These are phyloP conservation scores for Chydorus sphaericus DNA, from an alignment of 2,888 invertebrate species.

Conservation along the genomic window DNA sequence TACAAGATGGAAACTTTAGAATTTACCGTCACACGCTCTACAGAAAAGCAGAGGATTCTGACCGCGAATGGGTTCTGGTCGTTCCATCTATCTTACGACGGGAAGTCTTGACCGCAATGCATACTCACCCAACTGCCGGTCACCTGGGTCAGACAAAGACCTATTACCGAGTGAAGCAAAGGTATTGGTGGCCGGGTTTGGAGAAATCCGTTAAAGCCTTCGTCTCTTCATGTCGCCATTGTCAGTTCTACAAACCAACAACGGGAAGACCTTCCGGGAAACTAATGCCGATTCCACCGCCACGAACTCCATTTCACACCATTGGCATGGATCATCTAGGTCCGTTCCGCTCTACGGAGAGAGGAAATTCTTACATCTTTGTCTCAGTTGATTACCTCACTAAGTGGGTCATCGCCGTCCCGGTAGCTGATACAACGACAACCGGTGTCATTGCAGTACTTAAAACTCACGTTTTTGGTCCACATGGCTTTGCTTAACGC, in stretches of 20 bases:
- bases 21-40: not conserved
- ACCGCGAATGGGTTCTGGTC: not conserved
- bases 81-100: not conserved
- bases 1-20: no score
- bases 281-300: not conserved
- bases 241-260: not conserved
- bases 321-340: conserved; percentile 5
- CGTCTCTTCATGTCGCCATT: not conserved
- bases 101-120: not conserved
- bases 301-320: not conserved
- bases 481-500: not conserved
- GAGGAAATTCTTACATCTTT: not conserved
- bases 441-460: not conserved
- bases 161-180: not conserved
- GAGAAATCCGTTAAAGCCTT: not conserved
- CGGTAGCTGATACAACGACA: not conserved
- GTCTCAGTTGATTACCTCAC: conserved; percentile 10
- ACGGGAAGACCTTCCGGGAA: not conserved
- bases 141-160: not conserved
- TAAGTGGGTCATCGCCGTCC: not conserved
- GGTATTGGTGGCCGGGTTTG: conserved; percentile 3
- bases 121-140: not conserved
- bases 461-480: no score
- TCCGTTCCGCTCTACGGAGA: not conserved
- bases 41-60: not conserved